Conservation (phyloP, 1,140 invertebrate genomes). For the Drosophila kikkawai region DNA sequence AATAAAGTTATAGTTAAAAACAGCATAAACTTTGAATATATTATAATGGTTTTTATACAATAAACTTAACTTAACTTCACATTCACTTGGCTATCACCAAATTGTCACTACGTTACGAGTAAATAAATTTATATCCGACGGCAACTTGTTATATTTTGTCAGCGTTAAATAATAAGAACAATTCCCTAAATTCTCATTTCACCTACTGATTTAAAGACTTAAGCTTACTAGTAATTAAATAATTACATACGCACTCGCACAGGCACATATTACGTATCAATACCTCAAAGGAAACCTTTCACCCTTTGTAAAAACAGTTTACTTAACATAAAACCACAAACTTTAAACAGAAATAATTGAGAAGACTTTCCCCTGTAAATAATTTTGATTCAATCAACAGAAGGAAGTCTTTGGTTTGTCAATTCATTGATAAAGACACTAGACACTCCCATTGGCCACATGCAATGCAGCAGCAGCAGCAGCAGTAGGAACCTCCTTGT, state of each 20-base stretch:
- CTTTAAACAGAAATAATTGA: background rate
- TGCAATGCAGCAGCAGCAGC: background rate
- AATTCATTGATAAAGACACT: conserved; percentile 39
- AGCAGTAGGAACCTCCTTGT: background rate
- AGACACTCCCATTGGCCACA: conserved; percentile 48
- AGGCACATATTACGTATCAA: background rate
- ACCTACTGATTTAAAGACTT: background rate
- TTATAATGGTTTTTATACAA: too few relatives aligned
- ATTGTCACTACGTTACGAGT: too few relatives aligned
- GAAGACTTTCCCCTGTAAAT: background rate
- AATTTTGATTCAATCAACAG: conserved; percentile 8
- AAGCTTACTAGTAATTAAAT: background rate
- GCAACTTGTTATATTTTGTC: background rate
- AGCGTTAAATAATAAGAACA: too few relatives aligned
- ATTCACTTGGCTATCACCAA: background rate
- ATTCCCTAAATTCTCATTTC: accelerated
- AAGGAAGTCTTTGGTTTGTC: conserved; percentile 1
- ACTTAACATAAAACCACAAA: background rate
- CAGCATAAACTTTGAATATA: too few relatives aligned
- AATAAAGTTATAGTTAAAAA: background rate
- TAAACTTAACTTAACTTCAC: too few relatives aligned
- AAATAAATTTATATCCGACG: background rate
- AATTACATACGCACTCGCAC: background rate
- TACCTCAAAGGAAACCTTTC: background rate
- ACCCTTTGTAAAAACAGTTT: background rate